Evolutionary conservation across 1,140 invertebrate species (phyloP), one percentile per base, ranked within the genome.

Genomic region (Zelostemma sp.): DNA sequence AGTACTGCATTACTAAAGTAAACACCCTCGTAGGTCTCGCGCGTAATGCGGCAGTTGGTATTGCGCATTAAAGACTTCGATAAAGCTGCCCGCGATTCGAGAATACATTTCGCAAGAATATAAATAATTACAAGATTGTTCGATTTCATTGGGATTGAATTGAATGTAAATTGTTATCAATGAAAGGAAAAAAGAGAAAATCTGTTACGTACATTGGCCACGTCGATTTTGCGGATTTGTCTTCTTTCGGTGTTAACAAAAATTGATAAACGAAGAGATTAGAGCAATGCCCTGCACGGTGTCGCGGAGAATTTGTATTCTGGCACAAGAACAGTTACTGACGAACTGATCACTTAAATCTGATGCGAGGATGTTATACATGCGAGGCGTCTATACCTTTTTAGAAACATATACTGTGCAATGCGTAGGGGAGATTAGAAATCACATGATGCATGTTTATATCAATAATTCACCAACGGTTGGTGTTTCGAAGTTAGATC

Each of bases 301-400:
- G 38, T 60, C 65, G 41, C 46, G 61, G 58, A 16, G 73, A 65
- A 72, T 68, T 62, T 0, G 43, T 65, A 71, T 72, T 70, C 57
- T 75, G 46, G 62, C 79, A 74, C 66, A 49, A 72, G 80, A 73
- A 66, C 73, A 76, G 75, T 68, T 65, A 68, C 75, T 55, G 72
- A 73, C 69, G 62, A 61, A 82, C 80, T 83, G 81, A 77, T 81
- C 71, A 75, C 72, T 75, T 57, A 67, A 75, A 78, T 71, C 71
- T 69, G 21, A 74, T 73, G 68, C 69, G 73, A 72, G 74, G 71
- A 74, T 75, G 75, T 71, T 80, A 79, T 79, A 78, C 77, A 80
- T 64, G 64, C 12, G 56, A 57, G 21, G 48, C 51, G 64, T 60
- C 73, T 40, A 46, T 56, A 63, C 67, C 63, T 62, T 43, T 74